Evolutionary conservation across 30 jellyfish, hydroid and myxozoan genomes (phyloP).

Genomic region (Cassiopea xamachana): DNA sequence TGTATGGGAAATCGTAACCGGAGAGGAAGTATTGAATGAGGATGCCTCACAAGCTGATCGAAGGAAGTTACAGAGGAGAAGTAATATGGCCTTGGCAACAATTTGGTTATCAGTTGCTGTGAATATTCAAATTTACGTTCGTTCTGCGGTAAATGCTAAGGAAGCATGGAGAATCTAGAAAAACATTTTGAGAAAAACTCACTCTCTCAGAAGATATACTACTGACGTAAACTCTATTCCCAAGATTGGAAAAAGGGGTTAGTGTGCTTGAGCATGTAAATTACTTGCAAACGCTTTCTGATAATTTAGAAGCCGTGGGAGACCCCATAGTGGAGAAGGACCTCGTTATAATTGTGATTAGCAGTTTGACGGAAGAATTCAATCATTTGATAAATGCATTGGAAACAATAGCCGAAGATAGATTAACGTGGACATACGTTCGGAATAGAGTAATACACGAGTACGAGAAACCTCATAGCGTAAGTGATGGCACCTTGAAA

Average conservation of each 20-base stretch:
- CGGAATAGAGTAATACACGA: slow-evolving; percentile 42
- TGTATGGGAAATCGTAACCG: neutral
- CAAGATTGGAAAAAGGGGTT: slow-evolving; percentile 53
- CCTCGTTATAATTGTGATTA: slow-evolving; percentile 48
- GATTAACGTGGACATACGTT: slow-evolving; percentile 33
- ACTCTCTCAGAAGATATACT: slow-evolving; percentile 26
- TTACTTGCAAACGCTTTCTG: slow-evolving; percentile 44
- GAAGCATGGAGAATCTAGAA: slow-evolving; percentile 65
- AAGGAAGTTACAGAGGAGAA: neutral
- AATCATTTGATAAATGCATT: slow-evolving; percentile 29
- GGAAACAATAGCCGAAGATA: slow-evolving; percentile 40
- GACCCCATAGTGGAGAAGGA: slow-evolving; percentile 65
- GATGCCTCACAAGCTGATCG: neutral
- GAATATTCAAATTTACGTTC: slow-evolving; percentile 41
- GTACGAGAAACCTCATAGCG: neutral
- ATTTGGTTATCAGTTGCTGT: slow-evolving; percentile 25
- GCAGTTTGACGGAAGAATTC: slow-evolving; percentile 64
- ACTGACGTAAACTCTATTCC: slow-evolving; percentile 32
- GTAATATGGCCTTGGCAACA: neutral
- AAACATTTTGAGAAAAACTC: slow-evolving; percentile 41
- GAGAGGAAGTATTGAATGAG: neutral
- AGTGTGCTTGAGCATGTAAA: slow-evolving; percentile 55
- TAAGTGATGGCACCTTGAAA: neutral
- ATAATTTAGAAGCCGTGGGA: slow-evolving; percentile 68
- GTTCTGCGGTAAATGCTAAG: slow-evolving; percentile 38